Evolutionary conservation across 92 coral and sea anemone genomes (phyloP).

Genomic region (Bergia sp.): DNA sequence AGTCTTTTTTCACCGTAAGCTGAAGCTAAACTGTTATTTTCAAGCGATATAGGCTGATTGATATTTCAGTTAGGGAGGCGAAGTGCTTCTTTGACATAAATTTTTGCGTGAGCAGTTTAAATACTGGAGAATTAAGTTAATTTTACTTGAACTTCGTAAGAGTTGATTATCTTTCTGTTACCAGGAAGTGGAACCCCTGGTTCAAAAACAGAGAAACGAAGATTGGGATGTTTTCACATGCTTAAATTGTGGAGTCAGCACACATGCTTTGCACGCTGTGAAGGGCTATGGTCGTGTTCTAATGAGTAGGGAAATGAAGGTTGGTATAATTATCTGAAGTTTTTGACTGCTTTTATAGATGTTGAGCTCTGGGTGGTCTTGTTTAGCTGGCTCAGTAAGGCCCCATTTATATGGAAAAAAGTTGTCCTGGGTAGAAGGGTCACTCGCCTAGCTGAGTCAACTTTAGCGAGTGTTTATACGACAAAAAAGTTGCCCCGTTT

Average conservation of each 20-base stretch:
- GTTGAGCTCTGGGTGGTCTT: background rate
- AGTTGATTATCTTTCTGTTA: background rate
- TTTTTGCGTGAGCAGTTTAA: background rate
- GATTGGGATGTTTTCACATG: constrained; percentile 93
- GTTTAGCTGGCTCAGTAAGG: background rate
- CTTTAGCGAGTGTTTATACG: too few species aligned
- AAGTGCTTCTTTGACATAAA: too few species aligned
- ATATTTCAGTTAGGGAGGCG: too few species aligned
- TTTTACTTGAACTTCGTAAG: background rate
- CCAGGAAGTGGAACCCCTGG: constrained; percentile 83
- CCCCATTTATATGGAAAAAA: too few species aligned
- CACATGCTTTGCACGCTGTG: constrained; percentile 79
- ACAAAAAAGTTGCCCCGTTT: too few species aligned
- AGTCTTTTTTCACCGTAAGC: background rate
- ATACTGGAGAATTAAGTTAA: too few species aligned
- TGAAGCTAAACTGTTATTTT: background rate
- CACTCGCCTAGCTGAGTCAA: too few species aligned
- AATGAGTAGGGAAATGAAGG: constrained; percentile 72
- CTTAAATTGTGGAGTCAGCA: constrained; percentile 74
- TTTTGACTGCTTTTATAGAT: background rate
- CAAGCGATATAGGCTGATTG: too few species aligned
- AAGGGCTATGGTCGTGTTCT: constrained; percentile 88
- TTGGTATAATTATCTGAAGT: constrained; percentile 20
- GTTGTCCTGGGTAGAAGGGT: too few species aligned
- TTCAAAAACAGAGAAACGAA: constrained; percentile 64